Conservation (phyloP, 1,140 invertebrate species). For the Leptinotarsa lineolata region DNA sequence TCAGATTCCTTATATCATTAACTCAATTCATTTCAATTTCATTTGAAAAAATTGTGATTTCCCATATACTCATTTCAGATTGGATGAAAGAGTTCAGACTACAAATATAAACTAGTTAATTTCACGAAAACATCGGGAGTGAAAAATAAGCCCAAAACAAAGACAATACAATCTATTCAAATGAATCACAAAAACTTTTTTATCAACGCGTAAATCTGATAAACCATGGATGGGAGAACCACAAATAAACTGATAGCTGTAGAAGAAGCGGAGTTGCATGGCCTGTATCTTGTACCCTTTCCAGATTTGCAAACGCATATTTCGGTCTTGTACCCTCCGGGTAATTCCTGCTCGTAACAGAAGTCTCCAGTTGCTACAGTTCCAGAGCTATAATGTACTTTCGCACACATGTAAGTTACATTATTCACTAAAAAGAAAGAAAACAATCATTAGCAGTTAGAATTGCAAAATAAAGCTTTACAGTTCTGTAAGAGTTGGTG, state of each 20-base stretch:
- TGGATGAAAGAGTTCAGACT: too few species aligned
- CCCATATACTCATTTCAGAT: too few species aligned
- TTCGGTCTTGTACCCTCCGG: slow-evolving; percentile 22
- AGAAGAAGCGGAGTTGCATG: slow-evolving; percentile 7
- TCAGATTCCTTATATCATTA: too few species aligned
- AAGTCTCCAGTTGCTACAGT: not conserved
- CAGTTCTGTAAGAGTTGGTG: too few species aligned
- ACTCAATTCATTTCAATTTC: too few species aligned
- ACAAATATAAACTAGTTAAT: too few species aligned
- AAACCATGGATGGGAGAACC: not conserved
- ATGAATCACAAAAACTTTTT: too few species aligned
- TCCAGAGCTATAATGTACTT: slow-evolving; percentile 20
- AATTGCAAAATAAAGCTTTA: too few species aligned
- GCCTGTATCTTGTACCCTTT: slow-evolving; percentile 2
- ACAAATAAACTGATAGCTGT: not conserved
- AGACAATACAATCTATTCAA: too few species aligned
- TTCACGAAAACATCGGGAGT: too few species aligned
- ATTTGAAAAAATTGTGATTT: too few species aligned
- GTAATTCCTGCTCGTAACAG: slow-evolving; percentile 20
- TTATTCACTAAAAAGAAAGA: slow-evolving; percentile 17
- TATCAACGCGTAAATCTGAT: not conserved
- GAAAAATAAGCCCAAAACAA: too few species aligned
- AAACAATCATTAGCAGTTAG: not conserved
- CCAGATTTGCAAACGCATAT: slow-evolving; percentile 19
- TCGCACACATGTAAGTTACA: slow-evolving; percentile 21